phyloP scores from a whole-genome alignment of 2,888 invertebrate species.

The Tillus elongatus region DNA sequence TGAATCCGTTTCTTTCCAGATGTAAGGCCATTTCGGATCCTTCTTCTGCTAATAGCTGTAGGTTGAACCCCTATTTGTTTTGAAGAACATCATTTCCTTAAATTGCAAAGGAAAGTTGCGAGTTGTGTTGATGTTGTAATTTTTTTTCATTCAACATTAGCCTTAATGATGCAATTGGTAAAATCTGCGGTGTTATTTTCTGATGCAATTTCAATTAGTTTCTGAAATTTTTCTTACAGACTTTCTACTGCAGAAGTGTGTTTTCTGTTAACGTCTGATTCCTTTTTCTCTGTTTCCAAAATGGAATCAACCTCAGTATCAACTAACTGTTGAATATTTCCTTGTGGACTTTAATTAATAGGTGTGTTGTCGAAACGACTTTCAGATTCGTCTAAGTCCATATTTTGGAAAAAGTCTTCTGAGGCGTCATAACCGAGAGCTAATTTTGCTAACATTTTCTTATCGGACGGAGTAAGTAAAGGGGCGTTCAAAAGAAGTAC shows the following conservation, averaged over 20 bases:
- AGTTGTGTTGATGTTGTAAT: slow-evolving; percentile 1
- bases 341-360: neutral
- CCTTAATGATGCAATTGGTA: neutral
- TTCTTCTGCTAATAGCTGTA: slow-evolving; percentile 8
- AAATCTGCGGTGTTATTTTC: neutral
- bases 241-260: neutral
- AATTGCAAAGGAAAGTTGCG: neutral
- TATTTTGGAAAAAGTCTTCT: neutral
- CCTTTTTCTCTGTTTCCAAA: neutral
- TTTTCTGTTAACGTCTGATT: neutral
- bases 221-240: neutral
- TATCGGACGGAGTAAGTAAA: neutral
- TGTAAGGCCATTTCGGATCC: neutral
- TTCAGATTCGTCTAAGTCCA: slow-evolving; percentile 1
- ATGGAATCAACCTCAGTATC: neutral
- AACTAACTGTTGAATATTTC: too few relatives aligned
- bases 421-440: slow-evolving; percentile 1
- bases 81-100: too few relatives aligned
- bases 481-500: neutral
- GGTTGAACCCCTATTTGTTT: slow-evolving; percentile 7
- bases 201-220: neutral
- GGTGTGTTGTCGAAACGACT: too few relatives aligned
- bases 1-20: neutral
- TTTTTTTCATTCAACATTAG: slow-evolving; percentile 2
- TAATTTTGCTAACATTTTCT: slow-evolving; percentile 5